Conservation (phyloP, 2,888 invertebrate genomes). For the Nasonia oneida region DNA sequence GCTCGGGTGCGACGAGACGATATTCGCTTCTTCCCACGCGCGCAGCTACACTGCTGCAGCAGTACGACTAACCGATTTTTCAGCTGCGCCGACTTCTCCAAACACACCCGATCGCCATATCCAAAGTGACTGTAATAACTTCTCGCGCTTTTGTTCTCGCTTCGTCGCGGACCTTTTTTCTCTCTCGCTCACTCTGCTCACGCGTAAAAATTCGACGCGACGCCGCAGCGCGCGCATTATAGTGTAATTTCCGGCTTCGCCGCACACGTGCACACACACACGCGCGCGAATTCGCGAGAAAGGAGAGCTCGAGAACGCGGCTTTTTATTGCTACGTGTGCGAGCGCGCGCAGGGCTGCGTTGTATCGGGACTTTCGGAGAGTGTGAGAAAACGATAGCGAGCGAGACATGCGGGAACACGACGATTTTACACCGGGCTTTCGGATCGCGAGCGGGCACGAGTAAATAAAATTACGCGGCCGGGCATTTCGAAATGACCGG, state of each 20-base stretch:
- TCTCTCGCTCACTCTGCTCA: constrained; percentile 7
- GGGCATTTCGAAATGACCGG: background rate
- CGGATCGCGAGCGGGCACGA: background rate
- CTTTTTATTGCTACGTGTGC: background rate
- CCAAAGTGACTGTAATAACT: background rate
- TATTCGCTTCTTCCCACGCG: constrained; percentile 40
- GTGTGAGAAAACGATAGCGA: constrained; percentile 23
- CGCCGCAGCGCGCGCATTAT: background rate
- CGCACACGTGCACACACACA: background rate
- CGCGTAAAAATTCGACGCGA: background rate
- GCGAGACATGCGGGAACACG: background rate
- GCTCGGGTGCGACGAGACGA: constrained; percentile 9
- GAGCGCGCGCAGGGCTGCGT: background rate
- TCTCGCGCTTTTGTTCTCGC: background rate
- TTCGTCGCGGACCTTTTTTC: background rate
- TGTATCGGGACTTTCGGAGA: constrained; percentile 3
- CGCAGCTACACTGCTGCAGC: background rate
- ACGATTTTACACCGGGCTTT: background rate
- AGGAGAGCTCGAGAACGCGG: background rate
- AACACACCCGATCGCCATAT: background rate
- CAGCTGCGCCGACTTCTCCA: no score
- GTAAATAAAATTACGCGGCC: background rate
- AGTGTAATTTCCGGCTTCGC: constrained; percentile 5
- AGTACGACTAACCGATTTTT: background rate
- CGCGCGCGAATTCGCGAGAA: background rate